Evolutionary conservation across 2,888 invertebrate genomes (phyloP).

Genomic region (Coenonympha glycerion): DNA sequence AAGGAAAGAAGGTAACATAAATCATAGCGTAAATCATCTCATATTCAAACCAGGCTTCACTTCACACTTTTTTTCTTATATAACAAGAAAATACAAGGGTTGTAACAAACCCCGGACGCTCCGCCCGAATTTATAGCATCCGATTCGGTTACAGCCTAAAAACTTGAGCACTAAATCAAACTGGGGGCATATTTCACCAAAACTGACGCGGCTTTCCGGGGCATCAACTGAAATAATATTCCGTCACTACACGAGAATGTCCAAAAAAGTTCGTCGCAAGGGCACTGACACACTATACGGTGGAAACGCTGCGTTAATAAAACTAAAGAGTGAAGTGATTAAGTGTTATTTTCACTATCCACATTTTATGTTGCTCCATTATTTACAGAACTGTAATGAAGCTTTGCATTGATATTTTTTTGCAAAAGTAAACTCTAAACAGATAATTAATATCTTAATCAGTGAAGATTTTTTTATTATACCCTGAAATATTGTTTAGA

Average conservation of each 20-base stretch:
- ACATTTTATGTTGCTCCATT: not conserved
- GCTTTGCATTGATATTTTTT: too few species aligned
- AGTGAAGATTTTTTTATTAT: too few species aligned
- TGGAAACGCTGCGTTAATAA: not conserved
- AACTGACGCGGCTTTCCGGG: constrained; percentile 23
- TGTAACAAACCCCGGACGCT: constrained; percentile 18
- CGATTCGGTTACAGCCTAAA: constrained; percentile 29
- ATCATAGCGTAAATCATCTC: not conserved
- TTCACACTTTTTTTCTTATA: constrained; percentile 13
- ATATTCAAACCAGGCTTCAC: constrained; percentile 1
- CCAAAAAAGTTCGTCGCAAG: constrained; percentile 27
- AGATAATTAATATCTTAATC: too few species aligned
- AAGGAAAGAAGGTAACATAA: too few species aligned
- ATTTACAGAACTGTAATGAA: too few species aligned
- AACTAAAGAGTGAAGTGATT: too few species aligned
- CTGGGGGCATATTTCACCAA: constrained; percentile 26
- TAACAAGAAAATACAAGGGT: constrained; percentile 20
- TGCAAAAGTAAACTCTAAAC: too few species aligned
- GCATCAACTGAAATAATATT: constrained; percentile 34
- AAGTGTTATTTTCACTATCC: constrained; percentile 6
- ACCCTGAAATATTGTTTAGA: too few species aligned
- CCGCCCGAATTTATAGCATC: constrained; percentile 27
- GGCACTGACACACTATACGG: not conserved
- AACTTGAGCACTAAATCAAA: constrained; percentile 29
- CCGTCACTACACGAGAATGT: constrained; percentile 31